Evolutionary conservation across 2,888 invertebrate genomes (phyloP).

Genomic region (Carabus problematicus): DNA sequence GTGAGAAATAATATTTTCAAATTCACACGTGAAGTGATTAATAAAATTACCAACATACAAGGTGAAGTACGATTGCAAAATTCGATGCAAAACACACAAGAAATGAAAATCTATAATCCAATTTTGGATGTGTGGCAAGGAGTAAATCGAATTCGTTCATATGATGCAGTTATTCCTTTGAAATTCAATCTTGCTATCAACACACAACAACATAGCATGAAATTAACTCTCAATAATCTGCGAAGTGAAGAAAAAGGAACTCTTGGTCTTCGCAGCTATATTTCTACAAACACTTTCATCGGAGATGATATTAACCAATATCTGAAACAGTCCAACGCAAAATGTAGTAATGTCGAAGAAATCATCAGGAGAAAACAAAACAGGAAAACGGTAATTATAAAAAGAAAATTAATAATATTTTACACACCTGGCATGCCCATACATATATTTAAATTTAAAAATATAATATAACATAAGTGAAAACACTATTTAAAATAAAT

Average conservation of each 20-base stretch:
- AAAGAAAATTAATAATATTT: too few relatives aligned
- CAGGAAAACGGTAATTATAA: constrained; percentile 49
- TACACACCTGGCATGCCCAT: too few relatives aligned
- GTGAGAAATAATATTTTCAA: constrained; percentile 48
- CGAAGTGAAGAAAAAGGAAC: constrained; percentile 49
- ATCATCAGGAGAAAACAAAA: constrained; percentile 52
- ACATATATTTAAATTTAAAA: constrained; percentile 6
- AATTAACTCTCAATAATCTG: constrained; percentile 52
- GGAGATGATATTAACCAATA: constrained; percentile 50
- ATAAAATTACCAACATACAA: constrained; percentile 49
- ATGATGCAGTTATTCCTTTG: constrained; percentile 53
- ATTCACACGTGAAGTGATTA: constrained; percentile 48
- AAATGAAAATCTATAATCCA: constrained; percentile 59
- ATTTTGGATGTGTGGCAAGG: constrained; percentile 59
- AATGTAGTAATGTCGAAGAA: constrained; percentile 50
- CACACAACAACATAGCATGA: constrained; percentile 50
- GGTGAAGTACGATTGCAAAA: constrained; percentile 49
- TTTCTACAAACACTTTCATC: constrained; percentile 54
- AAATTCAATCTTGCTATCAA: constrained; percentile 51
- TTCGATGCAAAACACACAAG: constrained; percentile 54
- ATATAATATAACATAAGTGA: not conserved
- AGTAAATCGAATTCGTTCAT: constrained; percentile 51
- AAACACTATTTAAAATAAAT: constrained; percentile 42
- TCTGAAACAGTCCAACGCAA: constrained; percentile 52
- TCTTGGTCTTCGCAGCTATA: constrained; percentile 52